phyloP scores from a whole-genome alignment of 2,888 invertebrate genomes.

The Papilio protenor region DNA sequence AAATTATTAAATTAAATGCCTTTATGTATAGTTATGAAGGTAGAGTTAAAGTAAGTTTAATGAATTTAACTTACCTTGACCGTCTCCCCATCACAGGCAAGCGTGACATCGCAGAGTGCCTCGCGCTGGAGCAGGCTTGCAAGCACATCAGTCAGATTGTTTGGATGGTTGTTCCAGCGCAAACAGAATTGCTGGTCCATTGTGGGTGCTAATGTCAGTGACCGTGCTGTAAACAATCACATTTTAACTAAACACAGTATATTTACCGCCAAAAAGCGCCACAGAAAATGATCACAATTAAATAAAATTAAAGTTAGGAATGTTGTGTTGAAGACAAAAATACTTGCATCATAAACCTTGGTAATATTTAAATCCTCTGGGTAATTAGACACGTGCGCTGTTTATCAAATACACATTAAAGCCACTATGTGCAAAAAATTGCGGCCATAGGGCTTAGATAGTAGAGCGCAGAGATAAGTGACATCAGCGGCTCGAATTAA shows the following conservation, averaged over 20 bases:
- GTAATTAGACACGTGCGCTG: conserved; percentile 74
- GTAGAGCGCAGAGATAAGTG: conserved; percentile 83
- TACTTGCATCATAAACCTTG: conserved; percentile 64
- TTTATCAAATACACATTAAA: conserved; percentile 79
- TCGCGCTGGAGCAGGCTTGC: conserved; percentile 94
- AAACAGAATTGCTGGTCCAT: conserved; percentile 95
- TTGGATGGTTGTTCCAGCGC: conserved; percentile 97
- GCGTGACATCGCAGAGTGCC: conserved; percentile 95
- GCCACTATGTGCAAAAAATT: conserved; percentile 78
- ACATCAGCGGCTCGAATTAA: conserved; percentile 84
- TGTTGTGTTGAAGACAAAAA: conserved; percentile 39
- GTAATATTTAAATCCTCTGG: conserved; percentile 51
- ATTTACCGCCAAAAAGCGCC: conserved; percentile 57
- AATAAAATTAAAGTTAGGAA: neutral
- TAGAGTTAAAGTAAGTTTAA: neutral
- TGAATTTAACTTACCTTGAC: conserved; percentile 85
- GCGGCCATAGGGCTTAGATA: conserved; percentile 84
- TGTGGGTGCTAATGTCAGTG: conserved; percentile 84
- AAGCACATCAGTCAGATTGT: conserved; percentile 95
- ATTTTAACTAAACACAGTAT: conserved; percentile 60
- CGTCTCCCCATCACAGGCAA: conserved; percentile 95
- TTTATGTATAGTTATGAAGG: neutral
- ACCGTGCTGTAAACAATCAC: conserved; percentile 77
- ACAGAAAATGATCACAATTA: conserved; percentile 8
- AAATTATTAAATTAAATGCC: neutral